Evolutionary conservation across 2,888 invertebrate species (phyloP), one percentile per base, ranked within the genome.

Genomic region (Ethmia dodecea): DNA sequence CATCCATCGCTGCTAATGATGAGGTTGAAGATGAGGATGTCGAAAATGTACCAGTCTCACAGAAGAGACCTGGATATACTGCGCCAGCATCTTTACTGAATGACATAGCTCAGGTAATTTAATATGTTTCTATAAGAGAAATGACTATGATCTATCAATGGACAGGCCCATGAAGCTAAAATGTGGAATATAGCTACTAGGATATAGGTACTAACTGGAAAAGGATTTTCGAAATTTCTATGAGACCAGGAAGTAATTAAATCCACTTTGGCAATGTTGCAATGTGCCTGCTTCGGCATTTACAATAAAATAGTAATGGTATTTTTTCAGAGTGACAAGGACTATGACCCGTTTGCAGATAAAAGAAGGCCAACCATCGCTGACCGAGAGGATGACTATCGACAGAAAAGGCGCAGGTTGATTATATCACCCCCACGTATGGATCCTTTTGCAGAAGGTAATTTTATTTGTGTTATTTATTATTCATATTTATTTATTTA

Each of bases 401-500:
- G 96, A 37, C 94, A 94, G 59, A 93, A 94, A 56, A 89, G 96
- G 52, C 90, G 96, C 41, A 89, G 94, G 75, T 93, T 95, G 90
- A 94, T 94, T 45, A 97, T 99, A 62, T 99, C 99, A 3, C 99
- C 99, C 1, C 98, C 97, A 66, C 90, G 99, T 60, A 92, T 94
- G 51, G 99, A 99, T 89, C 97, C 97, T 20, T 99, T 99, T 89
- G 96, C 97, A 64, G 97, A 98, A 89, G 98, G 97, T 97, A 89
- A 18, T 22, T n/a, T 22, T 22, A 8, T 9, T 22, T 3, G 8
- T 9, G n/a, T n/a, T 22, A 6, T n/a, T n/a, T n/a, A 22, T 22
- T n/a, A n/a, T n/a, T n/a, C n/a, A n/a, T n/a, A n/a, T n/a, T n/a
- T 22, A 6, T n/a, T n/a, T n/a, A 22, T 22, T 22, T 22, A 22